These are phyloP conservation scores for Salticus scenicus DNA, from an alignment of 2,888 invertebrate species.

Conservation along the genomic window DNA sequence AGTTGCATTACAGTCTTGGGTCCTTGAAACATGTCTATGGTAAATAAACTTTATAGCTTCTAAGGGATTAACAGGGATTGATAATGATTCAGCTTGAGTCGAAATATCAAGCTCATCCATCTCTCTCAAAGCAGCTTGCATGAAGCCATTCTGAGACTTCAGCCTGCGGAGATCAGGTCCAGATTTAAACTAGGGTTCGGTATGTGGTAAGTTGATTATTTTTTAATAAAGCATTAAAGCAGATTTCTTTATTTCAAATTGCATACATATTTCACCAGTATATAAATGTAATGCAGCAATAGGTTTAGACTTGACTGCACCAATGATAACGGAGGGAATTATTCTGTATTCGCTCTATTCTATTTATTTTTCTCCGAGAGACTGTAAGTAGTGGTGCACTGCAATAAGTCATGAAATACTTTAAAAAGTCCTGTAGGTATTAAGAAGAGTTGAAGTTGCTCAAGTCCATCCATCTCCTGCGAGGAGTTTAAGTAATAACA, in stretches of 20 bases:
- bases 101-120: neutral
- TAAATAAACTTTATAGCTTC: neutral
- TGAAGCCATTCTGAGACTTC: conserved; percentile 9
- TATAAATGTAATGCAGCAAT: conserved; percentile 8
- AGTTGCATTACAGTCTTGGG: neutral
- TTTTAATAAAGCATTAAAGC: conserved; percentile 17
- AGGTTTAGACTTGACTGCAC: conserved; percentile 15
- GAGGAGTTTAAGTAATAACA: conserved; percentile 2
- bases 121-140: conserved; percentile 1
- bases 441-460: neutral
- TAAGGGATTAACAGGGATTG: neutral
- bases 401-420: conserved; percentile 11
- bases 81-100: neutral
- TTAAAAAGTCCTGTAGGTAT: conserved; percentile 16
- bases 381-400: neutral
- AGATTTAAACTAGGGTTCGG: neutral
- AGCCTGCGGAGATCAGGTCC: neutral
- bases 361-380: neutral
- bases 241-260: neutral
- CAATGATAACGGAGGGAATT: neutral
- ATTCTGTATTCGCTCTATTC: neutral
- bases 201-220: neutral
- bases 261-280: neutral
- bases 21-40: neutral
- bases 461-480: neutral